Evolutionary conservation across 2,113 vertebrate species (phyloP), one percentile per base, ranked within the genome.

Genomic region (Larimichthys crocea): DNA sequence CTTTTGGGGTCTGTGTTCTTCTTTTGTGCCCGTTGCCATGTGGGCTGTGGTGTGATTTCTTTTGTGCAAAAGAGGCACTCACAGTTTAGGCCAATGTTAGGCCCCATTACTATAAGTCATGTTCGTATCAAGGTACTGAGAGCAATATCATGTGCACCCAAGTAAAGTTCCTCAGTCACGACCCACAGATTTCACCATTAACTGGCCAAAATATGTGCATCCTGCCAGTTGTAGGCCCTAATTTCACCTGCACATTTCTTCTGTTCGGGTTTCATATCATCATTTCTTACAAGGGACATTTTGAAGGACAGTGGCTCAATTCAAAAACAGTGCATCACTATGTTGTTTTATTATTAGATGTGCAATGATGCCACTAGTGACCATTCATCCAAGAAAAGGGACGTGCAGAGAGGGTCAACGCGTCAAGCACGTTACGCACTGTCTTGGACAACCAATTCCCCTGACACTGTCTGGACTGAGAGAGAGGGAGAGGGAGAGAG

Each of bases 381-480:
- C 16, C 62, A 53, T 40, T 46, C 5, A 5, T 48, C 15, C 2
- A 2, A 40, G 64, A 40, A 60, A 76, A 11, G 35, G 16, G 63
- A 76, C n/a, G 60, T 66, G 53, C 19, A 16, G 49, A 3, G 11
- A 35, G 57, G 60, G 72, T 72, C 76, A 74, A 70, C 64, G 65
- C 55, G 64, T 78, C 84, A 74, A 76, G 57, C 53, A 56, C 1
- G 29, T 46, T 55, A 53, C 5, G 2, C 31, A 48, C 22, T 56
- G 73, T 56, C 74, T 56, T n/a, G 69, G 66, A 76, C 10, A 19
- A 46, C 72, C 3, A 16, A 16, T 4, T 46, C 44, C 44, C 44
- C 49, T 63, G 60, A 65, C 64, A 64, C 29, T 22, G 63, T 74
- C 63, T 74, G 56, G 49, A 67, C 57, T 29, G 70, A 64, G 62